Base-by-base conservation (phyloP, 2,797 vertebrate species). In the Cheirogaleus major region DNA sequence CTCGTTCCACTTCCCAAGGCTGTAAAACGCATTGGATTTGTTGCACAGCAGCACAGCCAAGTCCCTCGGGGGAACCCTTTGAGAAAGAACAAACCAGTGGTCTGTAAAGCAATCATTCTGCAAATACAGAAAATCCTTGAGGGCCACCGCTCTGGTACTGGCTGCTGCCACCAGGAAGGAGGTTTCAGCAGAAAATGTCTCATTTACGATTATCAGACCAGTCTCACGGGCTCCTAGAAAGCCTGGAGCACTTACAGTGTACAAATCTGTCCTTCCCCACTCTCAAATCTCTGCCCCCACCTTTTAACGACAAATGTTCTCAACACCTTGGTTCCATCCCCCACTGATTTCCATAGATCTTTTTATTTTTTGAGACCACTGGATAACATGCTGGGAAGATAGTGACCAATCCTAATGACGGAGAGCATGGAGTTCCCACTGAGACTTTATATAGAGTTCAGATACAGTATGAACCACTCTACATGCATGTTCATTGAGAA, bases 31-130 rank as follows among this genome's bases (percentile, higher is more conserved):
- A 48, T 98, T 98, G 84, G 99, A 98, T 92, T 98, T 98, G 95
- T 99, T 99, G 97, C 98, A 99, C 52, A 98, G 82, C 18, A 99
- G 83, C 85, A 98, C 97, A 55, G 99, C 98, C 94, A 99, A 76
- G 22, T 99, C 98, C 67, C 45, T 97, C 2, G 81, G 75, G 30
- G 95, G 91, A 48, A 97, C 91, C 87, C 98, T 99, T 8, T 70
- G 90, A 97, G 93, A 2, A 97, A 50, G 88, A 98, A 96, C n/a
- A 84, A 69, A 70, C 14, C 1, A 15, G 43, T 7, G 22, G 17
- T 88, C 38, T 10, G 7, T 65, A 72, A 86, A 90, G 32, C 5
- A 22, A 57, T 43, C 86, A 22, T 70, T 55, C 15, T 57, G 30
- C 72, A 86, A 89, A 91, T 9, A 45, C 32, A 83, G 65, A 59